Conservation (phyloP, 2,888 invertebrate genomes). For the Junonia oenone region DNA sequence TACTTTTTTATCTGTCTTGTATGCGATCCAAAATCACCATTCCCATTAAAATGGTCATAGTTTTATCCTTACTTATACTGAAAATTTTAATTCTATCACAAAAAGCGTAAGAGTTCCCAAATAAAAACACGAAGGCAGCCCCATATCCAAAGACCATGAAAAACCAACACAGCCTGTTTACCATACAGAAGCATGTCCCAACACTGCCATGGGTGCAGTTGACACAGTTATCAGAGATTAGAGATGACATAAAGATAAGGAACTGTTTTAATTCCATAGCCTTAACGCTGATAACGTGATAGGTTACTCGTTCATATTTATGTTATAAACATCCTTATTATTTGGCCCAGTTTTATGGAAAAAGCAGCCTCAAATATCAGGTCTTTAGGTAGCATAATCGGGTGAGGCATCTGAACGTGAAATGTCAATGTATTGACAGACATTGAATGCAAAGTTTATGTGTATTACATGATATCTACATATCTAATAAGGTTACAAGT, state of each 20-base stretch:
- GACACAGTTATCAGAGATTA: conserved; percentile 14
- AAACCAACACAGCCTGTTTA: background rate
- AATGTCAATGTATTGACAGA: background rate
- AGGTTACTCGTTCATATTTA: background rate
- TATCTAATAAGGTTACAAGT: too few relatives aligned
- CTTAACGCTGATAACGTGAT: conserved; percentile 35
- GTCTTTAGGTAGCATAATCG: background rate
- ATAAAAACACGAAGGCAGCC: background rate
- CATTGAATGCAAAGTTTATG: background rate
- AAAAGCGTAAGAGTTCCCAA: too few relatives aligned
- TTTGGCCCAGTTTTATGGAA: background rate
- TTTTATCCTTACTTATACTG: too few relatives aligned
- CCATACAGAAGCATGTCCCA: background rate
- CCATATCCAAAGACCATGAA: background rate
- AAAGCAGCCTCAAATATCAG: background rate
- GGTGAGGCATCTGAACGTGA: background rate
- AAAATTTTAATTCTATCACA: too few relatives aligned
- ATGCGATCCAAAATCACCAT: too few relatives aligned
- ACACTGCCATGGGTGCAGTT: conserved; percentile 4
- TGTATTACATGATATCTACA: background rate
- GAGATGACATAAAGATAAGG: conserved; percentile 6
- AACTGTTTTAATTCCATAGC: conserved; percentile 43
- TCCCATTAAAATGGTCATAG: too few relatives aligned
- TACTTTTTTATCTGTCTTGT: too few relatives aligned
- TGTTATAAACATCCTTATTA: background rate